Evolutionary conservation across 92 coral and sea anemone species (phyloP), one percentile per base, ranked within the genome.

Genomic region (Paramuricea clavata): DNA sequence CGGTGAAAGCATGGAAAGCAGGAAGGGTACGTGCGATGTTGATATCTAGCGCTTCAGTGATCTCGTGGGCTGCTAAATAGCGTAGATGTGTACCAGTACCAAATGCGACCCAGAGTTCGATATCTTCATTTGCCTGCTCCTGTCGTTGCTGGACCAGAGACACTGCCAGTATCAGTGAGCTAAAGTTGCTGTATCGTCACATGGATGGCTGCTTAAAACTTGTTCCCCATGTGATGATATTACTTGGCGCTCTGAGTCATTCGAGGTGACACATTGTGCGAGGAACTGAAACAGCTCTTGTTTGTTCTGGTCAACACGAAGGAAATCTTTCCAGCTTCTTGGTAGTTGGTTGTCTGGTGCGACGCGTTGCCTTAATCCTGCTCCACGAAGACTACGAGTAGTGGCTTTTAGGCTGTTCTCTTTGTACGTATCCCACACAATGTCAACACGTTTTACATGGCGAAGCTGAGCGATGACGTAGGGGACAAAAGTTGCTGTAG

Each of bases 241-340:
- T 2, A 89, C 87, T 44, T 89, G 90, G 71, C 83, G 83, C 33
- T 83, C 60, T 23, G 47, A 28, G 35, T 83, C 81, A 50, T 59
- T 73, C 10, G 83, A 60, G 16, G 83, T 36, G 6, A 87, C 50
- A 49, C 90, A 54, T 25, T 74, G 57, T 22, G 94, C 92, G 1
- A 92, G 84, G 77, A 27, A 83, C 44, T 31, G 52, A 69, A 92
- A 92, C 54, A 89, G 81, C 54, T 89, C 90, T 69, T 81, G 76
- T 85, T 92, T 88, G 78, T 92, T 92, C 62, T 35, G 49, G 33
- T 76, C 88, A 0, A 35, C 90, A 21, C 95, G 81, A 12, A 89
- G 87, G 21, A 88, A 82, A 25, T 88, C 92, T 16, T 83, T 92
- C 89, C 91, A 92, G 84, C 82, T 92, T 50, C 87, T 69, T 19